Evolutionary conservation across 2,113 vertebrate genomes (phyloP).

Genomic region (Odontesthes bonariensis): DNA sequence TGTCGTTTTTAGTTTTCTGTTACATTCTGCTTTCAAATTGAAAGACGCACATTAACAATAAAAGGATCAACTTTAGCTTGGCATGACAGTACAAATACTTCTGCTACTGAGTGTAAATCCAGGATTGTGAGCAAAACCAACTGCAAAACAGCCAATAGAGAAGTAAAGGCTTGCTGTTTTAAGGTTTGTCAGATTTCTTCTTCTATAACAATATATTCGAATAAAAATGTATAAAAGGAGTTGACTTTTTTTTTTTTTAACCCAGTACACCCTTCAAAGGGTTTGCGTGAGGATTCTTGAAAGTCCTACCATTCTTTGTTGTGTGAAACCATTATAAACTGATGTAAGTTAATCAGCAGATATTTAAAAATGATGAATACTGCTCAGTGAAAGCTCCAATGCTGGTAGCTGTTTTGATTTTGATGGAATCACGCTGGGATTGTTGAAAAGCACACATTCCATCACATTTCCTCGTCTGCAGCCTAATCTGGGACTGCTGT

Average conservation of each 20-base stretch:
- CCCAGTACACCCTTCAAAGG: neutral
- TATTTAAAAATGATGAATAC: constrained; percentile 18
- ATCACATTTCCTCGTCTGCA: constrained; percentile 71
- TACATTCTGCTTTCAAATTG: constrained; percentile 3
- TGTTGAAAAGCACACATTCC: constrained; percentile 83
- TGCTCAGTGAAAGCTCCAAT: constrained; percentile 15
- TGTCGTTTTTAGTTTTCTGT: constrained; percentile 24
- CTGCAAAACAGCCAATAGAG: constrained; percentile 21
- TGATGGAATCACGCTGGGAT: constrained; percentile 72
- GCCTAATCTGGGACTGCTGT: constrained; percentile 58
- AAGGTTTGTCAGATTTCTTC: constrained; percentile 29
- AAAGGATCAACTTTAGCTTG: constrained; percentile 28
- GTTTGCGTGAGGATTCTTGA: constrained; percentile 26
- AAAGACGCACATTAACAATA: constrained; percentile 8
- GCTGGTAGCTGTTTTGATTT: constrained; percentile 74
- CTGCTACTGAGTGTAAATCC: constrained; percentile 30
- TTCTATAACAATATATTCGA: constrained; percentile 30
- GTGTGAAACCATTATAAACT: constrained; percentile 19
- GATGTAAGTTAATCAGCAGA: constrained; percentile 34
- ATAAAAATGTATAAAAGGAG: constrained; percentile 11
- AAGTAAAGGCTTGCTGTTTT: constrained; percentile 36
- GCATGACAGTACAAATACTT: constrained; percentile 25
- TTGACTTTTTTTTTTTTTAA: constrained; percentile 2
- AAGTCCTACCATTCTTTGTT: constrained; percentile 21
- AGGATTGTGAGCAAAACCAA: constrained; percentile 17